These are phyloP conservation scores for Allygus modestus DNA, from an alignment of 2,888 invertebrate species.

Conservation along the genomic window DNA sequence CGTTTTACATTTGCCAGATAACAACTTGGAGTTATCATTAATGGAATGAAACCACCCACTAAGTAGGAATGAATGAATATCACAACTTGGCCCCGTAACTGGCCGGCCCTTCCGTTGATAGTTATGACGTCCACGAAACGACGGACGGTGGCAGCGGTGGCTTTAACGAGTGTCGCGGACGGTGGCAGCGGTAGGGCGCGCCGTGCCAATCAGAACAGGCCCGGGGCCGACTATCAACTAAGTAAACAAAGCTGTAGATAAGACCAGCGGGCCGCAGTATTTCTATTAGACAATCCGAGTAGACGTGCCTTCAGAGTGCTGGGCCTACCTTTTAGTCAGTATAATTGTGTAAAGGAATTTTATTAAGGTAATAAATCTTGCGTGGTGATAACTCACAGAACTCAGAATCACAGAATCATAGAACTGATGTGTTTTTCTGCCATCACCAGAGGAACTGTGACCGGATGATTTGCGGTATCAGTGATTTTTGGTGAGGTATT, in stretches of 20 bases:
- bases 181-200: background rate
- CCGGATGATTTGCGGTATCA: no score
- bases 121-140: background rate
- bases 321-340: background rate
- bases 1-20: no score
- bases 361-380: no score
- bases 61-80: background rate
- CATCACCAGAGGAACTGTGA: no score
- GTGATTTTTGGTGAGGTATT: no score
- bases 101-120: background rate
- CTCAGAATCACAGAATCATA: no score
- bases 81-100: background rate
- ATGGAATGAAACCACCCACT: conserved; percentile 6
- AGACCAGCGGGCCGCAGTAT: background rate
- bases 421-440: no score
- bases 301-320: background rate
- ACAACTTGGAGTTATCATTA: no score
- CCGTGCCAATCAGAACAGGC: conserved; percentile 4
- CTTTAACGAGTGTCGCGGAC: background rate
- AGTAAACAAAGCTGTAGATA: background rate
- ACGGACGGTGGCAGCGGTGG: background rate
- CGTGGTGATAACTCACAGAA: no score
- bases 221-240: background rate
- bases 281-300: background rate
- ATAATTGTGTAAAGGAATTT: no score